Conservation (phyloP, 2,113 vertebrate species). For the Anolis carolinensis region DNA sequence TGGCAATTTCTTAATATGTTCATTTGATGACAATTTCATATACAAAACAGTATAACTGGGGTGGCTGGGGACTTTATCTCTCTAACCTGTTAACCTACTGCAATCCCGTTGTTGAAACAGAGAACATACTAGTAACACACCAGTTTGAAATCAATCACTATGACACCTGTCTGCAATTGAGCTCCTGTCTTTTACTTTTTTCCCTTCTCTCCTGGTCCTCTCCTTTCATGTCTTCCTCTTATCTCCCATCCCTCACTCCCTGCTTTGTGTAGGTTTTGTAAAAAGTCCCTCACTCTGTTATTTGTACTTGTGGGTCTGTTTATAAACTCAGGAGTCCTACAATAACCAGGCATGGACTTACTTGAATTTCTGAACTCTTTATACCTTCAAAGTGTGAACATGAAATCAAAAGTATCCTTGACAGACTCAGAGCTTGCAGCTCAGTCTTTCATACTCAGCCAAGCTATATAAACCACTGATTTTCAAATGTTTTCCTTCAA, state of each 20-base stretch:
- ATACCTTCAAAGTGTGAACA: background rate
- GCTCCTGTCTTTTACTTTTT: too few species aligned
- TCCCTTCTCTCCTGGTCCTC: too few species aligned
- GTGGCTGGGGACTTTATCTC: too few species aligned
- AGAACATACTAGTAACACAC: too few species aligned
- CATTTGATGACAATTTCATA: background rate
- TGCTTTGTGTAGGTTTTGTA: too few species aligned
- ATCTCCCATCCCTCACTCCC: too few species aligned
- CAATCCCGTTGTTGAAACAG: too few species aligned
- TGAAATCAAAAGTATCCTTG: background rate
- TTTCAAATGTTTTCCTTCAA: background rate
- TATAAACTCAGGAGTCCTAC: background rate
- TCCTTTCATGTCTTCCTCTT: too few species aligned
- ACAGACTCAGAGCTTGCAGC: background rate
- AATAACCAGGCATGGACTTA: background rate
- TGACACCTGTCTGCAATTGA: too few species aligned
- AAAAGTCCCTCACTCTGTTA: too few species aligned
- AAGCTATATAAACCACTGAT: background rate
- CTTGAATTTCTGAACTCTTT: background rate
- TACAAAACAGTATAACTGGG: background rate
- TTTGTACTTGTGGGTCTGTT: background rate
- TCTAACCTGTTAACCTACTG: too few species aligned
- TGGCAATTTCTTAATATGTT: background rate
- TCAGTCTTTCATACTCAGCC: background rate
- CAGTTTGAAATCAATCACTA: too few species aligned